phyloP scores from a whole-genome alignment of 2,113 vertebrate species.

The Podilymbus podiceps region DNA sequence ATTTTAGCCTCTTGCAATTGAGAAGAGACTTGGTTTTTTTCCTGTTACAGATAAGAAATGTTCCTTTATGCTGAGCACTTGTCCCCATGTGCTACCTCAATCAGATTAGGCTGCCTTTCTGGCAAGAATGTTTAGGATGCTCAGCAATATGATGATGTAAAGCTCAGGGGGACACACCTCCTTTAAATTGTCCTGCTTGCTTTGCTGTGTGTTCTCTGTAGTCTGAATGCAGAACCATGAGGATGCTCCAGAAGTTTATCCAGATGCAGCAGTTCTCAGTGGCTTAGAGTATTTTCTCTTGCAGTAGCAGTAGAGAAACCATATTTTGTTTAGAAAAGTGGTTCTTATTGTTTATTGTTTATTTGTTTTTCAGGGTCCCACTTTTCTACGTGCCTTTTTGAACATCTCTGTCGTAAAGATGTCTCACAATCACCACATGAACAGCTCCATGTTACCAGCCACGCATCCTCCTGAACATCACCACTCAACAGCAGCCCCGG shows the following conservation, averaged over 20 bases:
- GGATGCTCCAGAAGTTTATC: neutral
- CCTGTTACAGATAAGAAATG: neutral
- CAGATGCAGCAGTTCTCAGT: neutral
- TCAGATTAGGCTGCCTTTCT: neutral
- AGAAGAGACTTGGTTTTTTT: neutral
- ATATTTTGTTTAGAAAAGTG: neutral
- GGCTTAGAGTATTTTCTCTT: neutral
- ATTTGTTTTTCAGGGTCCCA: slow-evolving; percentile 5
- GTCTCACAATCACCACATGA: slow-evolving; percentile 42
- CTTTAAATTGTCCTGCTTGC: neutral
- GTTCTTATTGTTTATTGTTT: neutral
- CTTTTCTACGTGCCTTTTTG: neutral
- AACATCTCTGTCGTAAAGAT: slow-evolving; percentile 8
- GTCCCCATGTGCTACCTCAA: neutral
- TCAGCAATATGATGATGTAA: neutral
- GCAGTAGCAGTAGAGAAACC: neutral
- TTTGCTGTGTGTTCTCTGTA: neutral
- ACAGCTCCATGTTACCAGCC: neutral
- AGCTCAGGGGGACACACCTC: neutral
- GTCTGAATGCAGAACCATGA: neutral
- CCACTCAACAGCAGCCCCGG: slow-evolving; percentile 31
- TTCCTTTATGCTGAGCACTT: neutral
- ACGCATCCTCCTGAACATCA: slow-evolving; percentile 55
- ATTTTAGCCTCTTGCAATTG: neutral
- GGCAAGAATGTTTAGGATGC: neutral